Evolutionary conservation across 2,888 invertebrate genomes (phyloP).

Genomic region (Drosophila anceps): DNA sequence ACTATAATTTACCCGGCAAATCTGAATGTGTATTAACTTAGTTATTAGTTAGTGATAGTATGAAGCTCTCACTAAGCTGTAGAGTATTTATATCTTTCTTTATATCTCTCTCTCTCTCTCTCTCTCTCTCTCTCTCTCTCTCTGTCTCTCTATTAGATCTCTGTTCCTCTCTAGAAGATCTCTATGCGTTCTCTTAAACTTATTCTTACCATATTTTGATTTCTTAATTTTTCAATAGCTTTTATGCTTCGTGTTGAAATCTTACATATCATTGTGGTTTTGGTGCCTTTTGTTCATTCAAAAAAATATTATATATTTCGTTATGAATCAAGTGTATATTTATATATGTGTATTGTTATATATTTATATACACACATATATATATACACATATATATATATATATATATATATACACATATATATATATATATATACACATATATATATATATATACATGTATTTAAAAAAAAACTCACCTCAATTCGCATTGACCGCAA

Average conservation of each 20-base stretch:
- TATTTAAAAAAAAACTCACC: constrained; percentile 48
- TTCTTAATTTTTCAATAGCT: neutral
- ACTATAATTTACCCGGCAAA: neutral
- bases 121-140: neutral
- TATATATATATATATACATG: neutral
- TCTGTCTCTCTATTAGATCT: neutral
- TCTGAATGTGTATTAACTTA: neutral
- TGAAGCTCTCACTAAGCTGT: neutral
- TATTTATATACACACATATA: no score
- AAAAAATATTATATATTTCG: neutral
- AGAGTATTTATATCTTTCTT: neutral
- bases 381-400: neutral
- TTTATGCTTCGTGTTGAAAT: neutral
- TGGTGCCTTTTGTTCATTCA: neutral
- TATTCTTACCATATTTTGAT: neutral
- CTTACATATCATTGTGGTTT: neutral
- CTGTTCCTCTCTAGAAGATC: no score
- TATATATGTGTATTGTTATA: neutral
- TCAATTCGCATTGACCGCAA: constrained; percentile 51
- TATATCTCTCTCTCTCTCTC: neutral
- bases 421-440: no score
- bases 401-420: neutral
- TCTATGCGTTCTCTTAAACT: neutral
- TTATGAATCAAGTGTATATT: neutral
- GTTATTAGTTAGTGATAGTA: neutral